phyloP scores from a whole-genome alignment of 1,140 invertebrate genomes.

The Coelopa frigida region DNA sequence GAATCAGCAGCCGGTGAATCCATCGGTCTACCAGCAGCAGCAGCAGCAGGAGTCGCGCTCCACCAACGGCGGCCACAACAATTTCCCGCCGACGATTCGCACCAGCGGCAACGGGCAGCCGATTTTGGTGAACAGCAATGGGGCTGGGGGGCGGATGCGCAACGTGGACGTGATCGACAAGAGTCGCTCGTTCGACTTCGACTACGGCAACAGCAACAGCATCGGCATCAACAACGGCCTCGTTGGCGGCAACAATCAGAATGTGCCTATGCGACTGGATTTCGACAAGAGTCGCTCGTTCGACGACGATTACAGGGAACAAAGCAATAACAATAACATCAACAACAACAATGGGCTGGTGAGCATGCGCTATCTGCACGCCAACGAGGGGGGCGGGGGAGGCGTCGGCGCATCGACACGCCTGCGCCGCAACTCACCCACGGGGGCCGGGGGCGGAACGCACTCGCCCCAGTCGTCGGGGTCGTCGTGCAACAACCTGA shows the following conservation, averaged over 20 bases:
- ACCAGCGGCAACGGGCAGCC: slow-evolving; percentile 14
- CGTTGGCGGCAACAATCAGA: slow-evolving; percentile 28
- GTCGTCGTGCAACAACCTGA: slow-evolving; percentile 32
- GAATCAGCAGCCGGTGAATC: slow-evolving; percentile 18
- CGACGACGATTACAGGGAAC: slow-evolving; percentile 41
- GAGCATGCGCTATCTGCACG: slow-evolving; percentile 25
- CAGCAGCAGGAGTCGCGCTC: too few relatives aligned
- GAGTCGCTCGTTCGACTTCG: slow-evolving; percentile 40
- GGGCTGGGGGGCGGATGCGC: slow-evolving; percentile 15
- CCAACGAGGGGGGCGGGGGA: neutral
- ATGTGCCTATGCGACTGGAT: slow-evolving; percentile 25
- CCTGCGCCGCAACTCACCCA: slow-evolving; percentile 16
- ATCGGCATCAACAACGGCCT: slow-evolving; percentile 15
- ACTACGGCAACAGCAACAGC: slow-evolving; percentile 26
- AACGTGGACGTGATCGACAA: slow-evolving; percentile 34
- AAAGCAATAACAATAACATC: slow-evolving; percentile 20
- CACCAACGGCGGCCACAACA: neutral
- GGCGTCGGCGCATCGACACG: slow-evolving; percentile 12
- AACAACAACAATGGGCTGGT: slow-evolving; percentile 9
- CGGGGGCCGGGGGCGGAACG: slow-evolving; percentile 6
- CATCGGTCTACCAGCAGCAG: slow-evolving; percentile 24
- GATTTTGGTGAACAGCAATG: slow-evolving; percentile 10
- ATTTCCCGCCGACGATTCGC: slow-evolving; percentile 25
- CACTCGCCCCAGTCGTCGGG: slow-evolving; percentile 37
- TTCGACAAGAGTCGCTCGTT: slow-evolving; percentile 40